These are phyloP conservation scores for Pachyuromys duprasi DNA, from an alignment of 2,797 vertebrate species.

Conservation along the genomic window DNA sequence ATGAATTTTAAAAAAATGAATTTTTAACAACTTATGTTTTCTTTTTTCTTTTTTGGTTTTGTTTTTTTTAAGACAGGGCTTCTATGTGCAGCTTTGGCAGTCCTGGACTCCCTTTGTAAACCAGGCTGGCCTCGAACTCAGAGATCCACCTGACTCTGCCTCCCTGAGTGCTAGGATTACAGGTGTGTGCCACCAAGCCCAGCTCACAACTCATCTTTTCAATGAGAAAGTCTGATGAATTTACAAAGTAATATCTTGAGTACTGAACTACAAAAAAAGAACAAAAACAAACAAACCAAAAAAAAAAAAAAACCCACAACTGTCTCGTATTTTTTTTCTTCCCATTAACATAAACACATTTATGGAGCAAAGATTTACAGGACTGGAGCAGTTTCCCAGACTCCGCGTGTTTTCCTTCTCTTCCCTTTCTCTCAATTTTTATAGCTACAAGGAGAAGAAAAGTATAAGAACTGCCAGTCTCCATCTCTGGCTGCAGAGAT, in stretches of 20 bases:
- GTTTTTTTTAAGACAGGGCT: too few species aligned
- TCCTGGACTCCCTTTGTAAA: too few species aligned
- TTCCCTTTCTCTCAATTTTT: constrained; percentile 58
- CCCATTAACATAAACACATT: constrained; percentile 56
- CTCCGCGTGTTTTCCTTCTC: constrained; percentile 60
- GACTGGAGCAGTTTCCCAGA: constrained; percentile 54
- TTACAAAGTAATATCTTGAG: constrained; percentile 20
- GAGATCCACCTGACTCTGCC: too few species aligned
- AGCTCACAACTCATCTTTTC: not conserved
- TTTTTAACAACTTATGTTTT: constrained; percentile 34
- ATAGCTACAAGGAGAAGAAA: constrained; percentile 22
- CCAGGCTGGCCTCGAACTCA: too few species aligned
- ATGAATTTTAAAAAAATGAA: constrained; percentile 6
- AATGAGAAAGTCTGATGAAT: constrained; percentile 33
- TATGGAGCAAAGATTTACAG: constrained; percentile 55
- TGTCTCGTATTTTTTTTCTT: constrained; percentile 41
- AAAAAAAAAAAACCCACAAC: not conserved
- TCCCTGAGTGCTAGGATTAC: too few species aligned
- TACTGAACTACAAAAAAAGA: constrained; percentile 2
- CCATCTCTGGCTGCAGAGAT: constrained; percentile 59
- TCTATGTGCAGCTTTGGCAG: too few species aligned
- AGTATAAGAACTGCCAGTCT: constrained; percentile 25
- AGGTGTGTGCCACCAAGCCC: too few species aligned
- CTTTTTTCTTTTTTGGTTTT: too few species aligned
- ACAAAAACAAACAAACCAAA: not conserved